These are phyloP conservation scores for Leucopsar rothschildi DNA, from an alignment of 2,113 vertebrate genomes.

Conservation along the genomic window DNA sequence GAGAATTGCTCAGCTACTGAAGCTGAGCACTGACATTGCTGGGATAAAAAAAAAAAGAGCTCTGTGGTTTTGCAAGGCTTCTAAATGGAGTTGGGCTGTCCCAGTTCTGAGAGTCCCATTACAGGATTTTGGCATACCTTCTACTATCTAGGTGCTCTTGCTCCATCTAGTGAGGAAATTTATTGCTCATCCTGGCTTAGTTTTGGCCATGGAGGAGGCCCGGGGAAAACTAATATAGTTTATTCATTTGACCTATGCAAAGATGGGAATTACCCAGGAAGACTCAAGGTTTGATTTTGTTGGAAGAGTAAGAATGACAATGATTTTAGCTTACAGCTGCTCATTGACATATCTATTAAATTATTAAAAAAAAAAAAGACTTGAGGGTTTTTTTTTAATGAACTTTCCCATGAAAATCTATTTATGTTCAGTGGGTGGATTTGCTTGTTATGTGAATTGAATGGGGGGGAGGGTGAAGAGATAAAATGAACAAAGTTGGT, in stretches of 20 bases:
- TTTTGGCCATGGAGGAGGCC: background rate
- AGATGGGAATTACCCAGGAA: background rate
- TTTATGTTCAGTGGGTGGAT: conserved; percentile 40
- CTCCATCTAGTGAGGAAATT: conserved; percentile 21
- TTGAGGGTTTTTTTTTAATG: background rate
- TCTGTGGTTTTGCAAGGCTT: background rate
- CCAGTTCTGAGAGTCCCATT: background rate
- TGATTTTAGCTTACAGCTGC: background rate
- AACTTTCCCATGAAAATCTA: conserved; percentile 45
- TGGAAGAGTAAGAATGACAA: background rate
- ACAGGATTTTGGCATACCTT: background rate
- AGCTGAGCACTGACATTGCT: background rate
- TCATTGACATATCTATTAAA: background rate
- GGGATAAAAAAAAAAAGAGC: background rate
- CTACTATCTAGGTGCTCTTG: background rate
- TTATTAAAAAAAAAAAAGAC: background rate
- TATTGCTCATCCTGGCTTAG: background rate
- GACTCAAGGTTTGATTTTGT: background rate
- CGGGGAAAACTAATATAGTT: background rate
- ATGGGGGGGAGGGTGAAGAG: background rate
- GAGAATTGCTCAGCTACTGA: background rate
- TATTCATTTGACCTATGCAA: conserved; percentile 1
- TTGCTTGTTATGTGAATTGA: conserved; percentile 12
- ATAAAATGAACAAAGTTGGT: background rate
- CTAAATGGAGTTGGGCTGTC: background rate